Conservation (phyloP, 1,140 invertebrate genomes). For the Melitaea cinxia region DNA sequence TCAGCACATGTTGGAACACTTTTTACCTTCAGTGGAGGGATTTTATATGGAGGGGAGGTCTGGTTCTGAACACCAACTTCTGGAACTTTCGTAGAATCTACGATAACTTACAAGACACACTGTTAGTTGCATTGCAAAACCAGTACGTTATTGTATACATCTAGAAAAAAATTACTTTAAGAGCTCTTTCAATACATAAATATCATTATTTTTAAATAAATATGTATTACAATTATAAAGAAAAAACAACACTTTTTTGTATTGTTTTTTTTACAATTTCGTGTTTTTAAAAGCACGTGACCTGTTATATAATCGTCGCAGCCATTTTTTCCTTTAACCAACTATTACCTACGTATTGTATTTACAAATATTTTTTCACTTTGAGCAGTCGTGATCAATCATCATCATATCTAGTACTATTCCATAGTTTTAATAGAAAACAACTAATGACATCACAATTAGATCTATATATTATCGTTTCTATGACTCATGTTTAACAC, state of each 20-base stretch:
- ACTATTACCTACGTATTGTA: no score
- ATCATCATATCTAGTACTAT: not conserved
- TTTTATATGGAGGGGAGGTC: conserved; percentile 13
- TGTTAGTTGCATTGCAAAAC: conserved; percentile 12
- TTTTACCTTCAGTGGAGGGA: conserved; percentile 17
- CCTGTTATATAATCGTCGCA: no score
- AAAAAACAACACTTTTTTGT: no score
- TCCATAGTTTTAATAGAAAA: not conserved
- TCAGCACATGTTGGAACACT: conserved; percentile 18
- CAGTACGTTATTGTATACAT: conserved; percentile 15
- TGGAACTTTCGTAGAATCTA: conserved; percentile 27
- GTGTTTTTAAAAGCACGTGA: no score
- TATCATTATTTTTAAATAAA: no score
- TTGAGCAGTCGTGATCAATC: no score
- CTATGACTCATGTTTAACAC: conserved; percentile 5
- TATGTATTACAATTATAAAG: no score
- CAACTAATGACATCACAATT: not conserved
- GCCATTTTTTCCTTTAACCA: no score
- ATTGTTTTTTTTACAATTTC: no score
- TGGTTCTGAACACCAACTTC: conserved; percentile 18
- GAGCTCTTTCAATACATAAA: no score
- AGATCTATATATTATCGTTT: not conserved
- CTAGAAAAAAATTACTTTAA: no score
- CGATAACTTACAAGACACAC: conserved; percentile 23
- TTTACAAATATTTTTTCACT: no score